Conservation (phyloP, 1,140 invertebrate species). For the Hycleus phaleratus region DNA sequence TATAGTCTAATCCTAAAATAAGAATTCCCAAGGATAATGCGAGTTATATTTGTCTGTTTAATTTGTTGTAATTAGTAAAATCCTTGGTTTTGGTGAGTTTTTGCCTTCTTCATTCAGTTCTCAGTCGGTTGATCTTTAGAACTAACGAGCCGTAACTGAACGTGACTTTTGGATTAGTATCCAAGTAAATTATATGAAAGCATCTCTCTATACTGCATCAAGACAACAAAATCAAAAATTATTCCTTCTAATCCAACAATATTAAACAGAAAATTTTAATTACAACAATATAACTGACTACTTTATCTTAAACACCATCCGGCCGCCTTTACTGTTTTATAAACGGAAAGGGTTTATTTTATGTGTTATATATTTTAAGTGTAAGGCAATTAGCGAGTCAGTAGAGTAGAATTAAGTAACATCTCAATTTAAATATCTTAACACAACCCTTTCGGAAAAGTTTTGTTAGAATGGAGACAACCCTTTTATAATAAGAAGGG, state of each 20-base stretch:
- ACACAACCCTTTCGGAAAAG: slow-evolving; percentile 21
- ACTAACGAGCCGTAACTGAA: slow-evolving; percentile 22
- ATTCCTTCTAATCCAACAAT: too few species aligned
- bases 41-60: slow-evolving; percentile 17
- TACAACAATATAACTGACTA: too few species aligned
- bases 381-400: slow-evolving; percentile 38
- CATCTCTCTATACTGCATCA: too few species aligned
- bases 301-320: background rate
- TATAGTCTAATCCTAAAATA: background rate
- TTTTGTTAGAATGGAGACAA: background rate
- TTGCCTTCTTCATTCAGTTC: slow-evolving; percentile 1
- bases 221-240: too few species aligned
- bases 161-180: slow-evolving; percentile 20
- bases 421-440: slow-evolving; percentile 40
- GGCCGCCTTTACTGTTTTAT: background rate
- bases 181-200: too few species aligned
- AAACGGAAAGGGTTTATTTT: slow-evolving; percentile 29
- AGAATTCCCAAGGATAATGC: slow-evolving; percentile 15
- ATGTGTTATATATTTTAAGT: slow-evolving; percentile 35
- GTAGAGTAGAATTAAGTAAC: slow-evolving; percentile 37
- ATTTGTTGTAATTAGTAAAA: slow-evolving; percentile 22
- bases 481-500: slow-evolving; percentile 12
- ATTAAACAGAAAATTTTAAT: too few species aligned
- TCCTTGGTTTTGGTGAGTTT: slow-evolving; percentile 13
- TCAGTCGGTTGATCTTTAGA: slow-evolving; percentile 3